These are phyloP conservation scores for Rhinolophus sinicus DNA, from an alignment of 2,113 vertebrate genomes.

Conservation along the genomic window DNA sequence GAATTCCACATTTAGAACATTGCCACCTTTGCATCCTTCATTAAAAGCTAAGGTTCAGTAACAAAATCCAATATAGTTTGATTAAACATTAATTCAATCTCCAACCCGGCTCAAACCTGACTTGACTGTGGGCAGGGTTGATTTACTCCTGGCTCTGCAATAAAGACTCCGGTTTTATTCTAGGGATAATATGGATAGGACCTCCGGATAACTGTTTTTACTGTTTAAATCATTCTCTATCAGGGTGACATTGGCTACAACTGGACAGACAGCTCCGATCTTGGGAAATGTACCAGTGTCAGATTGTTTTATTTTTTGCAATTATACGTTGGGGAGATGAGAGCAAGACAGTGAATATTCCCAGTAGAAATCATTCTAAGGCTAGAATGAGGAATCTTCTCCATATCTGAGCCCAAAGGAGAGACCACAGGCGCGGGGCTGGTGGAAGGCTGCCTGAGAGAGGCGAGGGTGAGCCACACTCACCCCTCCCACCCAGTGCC, in stretches of 20 bases:
- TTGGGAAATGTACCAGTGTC: background rate
- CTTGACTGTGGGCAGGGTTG: background rate
- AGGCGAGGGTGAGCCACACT: background rate
- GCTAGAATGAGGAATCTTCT: slow-evolving; percentile 5
- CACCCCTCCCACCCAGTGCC: background rate
- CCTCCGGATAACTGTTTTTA: background rate
- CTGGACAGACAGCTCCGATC: background rate
- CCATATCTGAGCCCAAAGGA: background rate
- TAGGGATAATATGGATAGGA: background rate
- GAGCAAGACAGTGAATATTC: background rate
- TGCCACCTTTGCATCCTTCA: background rate
- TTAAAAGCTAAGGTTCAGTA: slow-evolving; percentile 43
- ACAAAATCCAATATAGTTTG: background rate
- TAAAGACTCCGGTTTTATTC: slow-evolving; percentile 9
- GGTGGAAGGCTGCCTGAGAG: too few relatives aligned
- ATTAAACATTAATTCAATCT: slow-evolving; percentile 10
- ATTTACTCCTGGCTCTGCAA: background rate
- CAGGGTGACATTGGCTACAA: slow-evolving; percentile 20
- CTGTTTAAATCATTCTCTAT: slow-evolving; percentile 3
- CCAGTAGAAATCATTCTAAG: slow-evolving; percentile 1
- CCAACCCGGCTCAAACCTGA: background rate
- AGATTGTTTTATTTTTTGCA: slow-evolving; percentile 57
- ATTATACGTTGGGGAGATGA: background rate
- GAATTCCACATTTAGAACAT: background rate
- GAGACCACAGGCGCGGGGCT: background rate